phyloP scores from a whole-genome alignment of 2,888 invertebrate species.

The Sesia apiformis region DNA sequence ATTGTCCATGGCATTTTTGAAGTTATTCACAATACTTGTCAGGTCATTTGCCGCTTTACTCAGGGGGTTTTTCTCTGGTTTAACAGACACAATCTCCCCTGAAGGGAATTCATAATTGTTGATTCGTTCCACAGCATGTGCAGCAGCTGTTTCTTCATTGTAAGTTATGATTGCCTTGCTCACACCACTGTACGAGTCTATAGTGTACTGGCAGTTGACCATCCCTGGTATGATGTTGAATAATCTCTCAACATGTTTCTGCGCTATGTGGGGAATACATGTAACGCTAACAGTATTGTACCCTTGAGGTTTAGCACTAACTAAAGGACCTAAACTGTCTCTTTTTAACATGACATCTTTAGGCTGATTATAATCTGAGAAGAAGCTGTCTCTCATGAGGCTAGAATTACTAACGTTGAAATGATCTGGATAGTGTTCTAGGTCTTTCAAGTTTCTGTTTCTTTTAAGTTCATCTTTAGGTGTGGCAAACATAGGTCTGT shows the following conservation, averaged over 20 bases:
- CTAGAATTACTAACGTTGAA: constrained; percentile 10
- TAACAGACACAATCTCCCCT: constrained; percentile 86
- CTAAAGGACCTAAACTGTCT: constrained; percentile 20
- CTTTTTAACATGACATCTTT: constrained; percentile 16
- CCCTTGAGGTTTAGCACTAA: constrained; percentile 44
- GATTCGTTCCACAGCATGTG: constrained; percentile 86
- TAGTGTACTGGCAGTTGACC: constrained; percentile 53
- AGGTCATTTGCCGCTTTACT: constrained; percentile 50
- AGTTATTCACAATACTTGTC: constrained; percentile 45
- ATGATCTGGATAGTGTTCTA: constrained; percentile 18
- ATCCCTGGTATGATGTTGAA: constrained; percentile 88
- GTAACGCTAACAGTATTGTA: constrained; percentile 81
- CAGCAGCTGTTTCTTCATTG: constrained; percentile 43
- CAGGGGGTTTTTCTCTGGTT: constrained; percentile 71
- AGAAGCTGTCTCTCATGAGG: constrained; percentile 1
- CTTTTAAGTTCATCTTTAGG: constrained; percentile 77
- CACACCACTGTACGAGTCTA: constrained; percentile 61
- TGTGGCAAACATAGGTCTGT: constrained; percentile 92
- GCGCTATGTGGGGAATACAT: constrained; percentile 81
- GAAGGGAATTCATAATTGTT: constrained; percentile 95
- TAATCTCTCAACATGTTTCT: constrained; percentile 86
- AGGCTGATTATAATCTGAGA: constrained; percentile 10
- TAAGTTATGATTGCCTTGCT: constrained; percentile 54
- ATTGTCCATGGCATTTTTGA: constrained; percentile 47
- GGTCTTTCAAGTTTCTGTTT: constrained; percentile 28